Evolutionary conservation across 2,113 vertebrate genomes (phyloP).

Genomic region (Ploceus nigricollis): DNA sequence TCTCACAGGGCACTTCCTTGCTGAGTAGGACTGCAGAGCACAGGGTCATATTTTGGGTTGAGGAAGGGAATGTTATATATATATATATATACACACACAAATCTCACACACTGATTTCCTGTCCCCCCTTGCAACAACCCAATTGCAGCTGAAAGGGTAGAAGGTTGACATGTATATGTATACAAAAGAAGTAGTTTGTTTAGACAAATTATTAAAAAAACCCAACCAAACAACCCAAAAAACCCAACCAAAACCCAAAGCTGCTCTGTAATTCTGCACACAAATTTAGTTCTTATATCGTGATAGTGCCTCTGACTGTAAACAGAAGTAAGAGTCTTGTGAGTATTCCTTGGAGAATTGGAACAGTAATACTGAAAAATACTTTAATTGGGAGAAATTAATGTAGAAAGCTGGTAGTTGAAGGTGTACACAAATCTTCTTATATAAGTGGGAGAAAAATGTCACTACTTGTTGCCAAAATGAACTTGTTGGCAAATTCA

Average conservation of each 20-base stretch:
- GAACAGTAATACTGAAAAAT: background rate
- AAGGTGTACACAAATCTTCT: background rate
- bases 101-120: background rate
- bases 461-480: background rate
- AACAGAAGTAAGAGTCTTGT: background rate
- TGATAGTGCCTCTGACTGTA: background rate
- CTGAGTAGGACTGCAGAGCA: background rate
- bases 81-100: background rate
- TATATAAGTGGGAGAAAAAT: background rate
- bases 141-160: background rate
- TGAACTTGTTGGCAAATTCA: background rate
- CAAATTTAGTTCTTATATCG: background rate
- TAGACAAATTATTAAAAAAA: background rate
- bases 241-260: background rate
- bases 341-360: background rate
- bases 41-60: accelerated
- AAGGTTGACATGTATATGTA: background rate
- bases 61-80: background rate
- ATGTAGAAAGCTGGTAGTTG: background rate
- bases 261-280: background rate
- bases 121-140: background rate
- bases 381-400: background rate
- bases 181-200: background rate
- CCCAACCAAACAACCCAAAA: background rate
- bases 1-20: background rate